These are phyloP conservation scores for Epicauta chinensis DNA, from an alignment of 1,140 invertebrate genomes.

Conservation along the genomic window DNA sequence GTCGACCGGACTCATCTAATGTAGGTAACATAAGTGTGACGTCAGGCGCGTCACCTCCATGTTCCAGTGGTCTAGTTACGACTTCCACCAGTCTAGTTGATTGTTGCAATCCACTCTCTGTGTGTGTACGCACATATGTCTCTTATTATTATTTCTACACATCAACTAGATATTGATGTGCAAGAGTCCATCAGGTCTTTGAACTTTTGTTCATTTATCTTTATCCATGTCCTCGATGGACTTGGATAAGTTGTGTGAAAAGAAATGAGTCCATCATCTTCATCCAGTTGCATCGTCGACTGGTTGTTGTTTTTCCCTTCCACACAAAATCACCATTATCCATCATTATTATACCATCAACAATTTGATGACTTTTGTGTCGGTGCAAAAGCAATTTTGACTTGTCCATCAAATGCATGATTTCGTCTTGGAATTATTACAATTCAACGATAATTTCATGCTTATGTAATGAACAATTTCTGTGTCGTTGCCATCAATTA, in stretches of 20 bases:
- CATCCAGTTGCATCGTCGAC: slow-evolving; percentile 6
- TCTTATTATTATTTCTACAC: slow-evolving; percentile 15
- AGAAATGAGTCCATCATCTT: slow-evolving; percentile 30
- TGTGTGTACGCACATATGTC: too few relatives aligned
- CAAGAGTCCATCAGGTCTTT: slow-evolving; percentile 21
- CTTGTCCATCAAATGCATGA: too few relatives aligned
- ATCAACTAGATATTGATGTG: slow-evolving; percentile 14
- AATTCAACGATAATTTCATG: too few relatives aligned
- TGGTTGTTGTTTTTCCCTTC: too few relatives aligned
- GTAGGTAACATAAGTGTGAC: slow-evolving; percentile 35
- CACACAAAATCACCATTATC: too few relatives aligned
- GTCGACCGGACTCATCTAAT: slow-evolving; percentile 29
- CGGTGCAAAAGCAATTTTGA: too few relatives aligned
- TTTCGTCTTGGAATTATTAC: too few relatives aligned
- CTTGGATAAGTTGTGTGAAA: slow-evolving; percentile 14
- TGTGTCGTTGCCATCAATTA: too few relatives aligned
- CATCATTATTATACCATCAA: too few relatives aligned
- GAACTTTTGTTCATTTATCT: slow-evolving; percentile 16
- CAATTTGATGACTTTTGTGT: too few relatives aligned
- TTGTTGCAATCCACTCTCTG: neutral
- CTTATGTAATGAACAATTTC: too few relatives aligned
- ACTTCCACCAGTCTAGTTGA: slow-evolving; percentile 26
- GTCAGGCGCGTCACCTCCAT: slow-evolving; percentile 34
- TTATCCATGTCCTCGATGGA: slow-evolving; percentile 29
- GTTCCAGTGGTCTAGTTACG: slow-evolving; percentile 37